Evolutionary conservation across 2,888 invertebrate species (phyloP), one percentile per base, ranked within the genome.

Genomic region (Caenorhabditis imperialis): DNA sequence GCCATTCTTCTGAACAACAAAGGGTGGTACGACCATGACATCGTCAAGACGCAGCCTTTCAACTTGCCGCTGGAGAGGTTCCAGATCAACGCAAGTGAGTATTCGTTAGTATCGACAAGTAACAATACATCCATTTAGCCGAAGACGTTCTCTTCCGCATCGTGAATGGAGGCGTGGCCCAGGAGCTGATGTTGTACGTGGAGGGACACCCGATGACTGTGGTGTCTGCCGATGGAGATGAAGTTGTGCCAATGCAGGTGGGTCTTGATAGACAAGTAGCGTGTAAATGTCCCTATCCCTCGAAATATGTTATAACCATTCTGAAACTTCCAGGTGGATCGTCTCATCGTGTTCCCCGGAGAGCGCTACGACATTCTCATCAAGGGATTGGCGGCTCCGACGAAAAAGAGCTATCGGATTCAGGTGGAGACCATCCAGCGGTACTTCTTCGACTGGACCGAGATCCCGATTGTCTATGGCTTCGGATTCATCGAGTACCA

Each of bases 351-450:
- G 12, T 86, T 86, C 72, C 82, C 85, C 2, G 87, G 87, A 23
- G 87, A 87, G 47, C 67, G 87, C 20, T 87, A 86, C 67, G 87
- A 87, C 55, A 53, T 87, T 18, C 54, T 83, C 3, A 79, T 86
- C 48, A 61, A 78, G 18, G 81, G 79, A n/a, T 33, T 78, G 45
- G 75, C 54, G 3, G 62, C 60, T 8, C 80, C 84, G 14, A 65
- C 65, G 8, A 77, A 81, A 54, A 76, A 73, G 23, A 61, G 54
- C 42, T 81, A 78, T 65, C 63, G 71, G n/a, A 75, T 81, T 23
- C 71, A 77, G 23, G 61, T 75, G 27, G 81, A 81, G 44, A 78
- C 81, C 0, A 38, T 77, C 22, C 67, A 77, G 35, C 45, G 48
- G 35, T 76, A 76, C 35, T 76, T 76, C 35, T 76, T 76, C 40